Base-by-base conservation (phyloP, 2,797 vertebrate genomes). In the Rhyacichthys aspro region DNA sequence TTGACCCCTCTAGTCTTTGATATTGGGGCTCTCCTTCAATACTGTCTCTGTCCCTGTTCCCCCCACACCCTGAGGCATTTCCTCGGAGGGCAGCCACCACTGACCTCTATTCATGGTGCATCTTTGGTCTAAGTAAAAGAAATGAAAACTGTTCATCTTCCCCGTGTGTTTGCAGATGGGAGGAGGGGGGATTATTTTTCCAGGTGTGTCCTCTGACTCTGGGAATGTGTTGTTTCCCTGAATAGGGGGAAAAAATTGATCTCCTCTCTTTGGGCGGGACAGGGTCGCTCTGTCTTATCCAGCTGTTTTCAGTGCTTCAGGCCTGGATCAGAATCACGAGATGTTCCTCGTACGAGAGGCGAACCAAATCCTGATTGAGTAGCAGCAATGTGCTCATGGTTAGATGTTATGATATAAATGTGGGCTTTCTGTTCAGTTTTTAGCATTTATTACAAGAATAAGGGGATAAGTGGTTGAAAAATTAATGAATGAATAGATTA, bases 161-260 rank as follows among this genome's bases (percentile, higher is more conserved):
- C 62, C 19, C 23, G 55, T 44, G n/a, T 82, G 71, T 69, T 74
- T 61, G 33, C 55, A 55, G 66, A 74, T 56, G 59, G 67, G 63
- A 55, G 64, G 36, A 41, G 45, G 55, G n/a, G 28, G 67, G 74
- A 58, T 73, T 90, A 85, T 92, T 91, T 90, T 89, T 78, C 79
- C 88, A 91, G 89, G 90, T 90, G 89, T 90, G 83, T 86, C 79
- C 78, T 87, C 79, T 76, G 66, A 76, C 78, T 81, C 55, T 83
- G 82, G 86, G 88, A 89, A 85, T 79, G 83, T 73, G 71, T 82
- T 83, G 50, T 74, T 74, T 71, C 43, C 15, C 43, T 63, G 46
- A 36, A 64, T 64, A n/a, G 64, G 76, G 70, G 81, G 75, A 86
- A 85, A 86, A 42, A 39, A 39, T 59, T 10, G 14, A 74, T 80